Percentiles rank a stretch among this genome's conserved stretches.
These are phyloP conservation scores for Torymus tubicola DNA, from an alignment of 2,888 invertebrate genomes.

Conservation along the genomic window DNA sequence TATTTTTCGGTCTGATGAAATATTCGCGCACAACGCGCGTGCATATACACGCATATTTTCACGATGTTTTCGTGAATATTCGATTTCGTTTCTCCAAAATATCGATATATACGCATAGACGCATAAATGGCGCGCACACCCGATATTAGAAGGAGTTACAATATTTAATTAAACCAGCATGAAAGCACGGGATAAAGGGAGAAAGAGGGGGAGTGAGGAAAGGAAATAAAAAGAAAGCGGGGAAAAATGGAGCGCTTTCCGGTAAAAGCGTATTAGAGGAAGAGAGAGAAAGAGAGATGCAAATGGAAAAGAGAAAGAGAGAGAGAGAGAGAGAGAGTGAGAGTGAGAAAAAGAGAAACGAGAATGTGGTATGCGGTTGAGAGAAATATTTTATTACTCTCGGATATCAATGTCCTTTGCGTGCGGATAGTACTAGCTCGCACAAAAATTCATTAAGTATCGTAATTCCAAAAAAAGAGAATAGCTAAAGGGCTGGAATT, in stretches of 20 bases:
- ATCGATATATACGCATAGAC: too few species aligned
- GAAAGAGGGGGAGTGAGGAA: not conserved
- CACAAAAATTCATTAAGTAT: constrained; percentile 53
- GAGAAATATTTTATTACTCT: constrained; percentile 58
- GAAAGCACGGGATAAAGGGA: too few species aligned
- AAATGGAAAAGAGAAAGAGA: constrained; percentile 7
- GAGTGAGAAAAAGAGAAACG: constrained; percentile 31
- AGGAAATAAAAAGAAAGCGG: not conserved
- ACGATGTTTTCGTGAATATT: constrained; percentile 24
- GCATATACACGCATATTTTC: constrained; percentile 16
- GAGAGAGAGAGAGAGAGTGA: constrained; percentile 33
- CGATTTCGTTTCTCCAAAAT: not conserved
- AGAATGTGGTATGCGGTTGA: constrained; percentile 48
- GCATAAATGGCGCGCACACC: not conserved
- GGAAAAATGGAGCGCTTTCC: not conserved
- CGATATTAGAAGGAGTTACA: not conserved
- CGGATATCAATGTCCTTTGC: constrained; percentile 55
- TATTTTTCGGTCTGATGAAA: constrained; percentile 34
- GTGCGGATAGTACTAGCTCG: constrained; percentile 1
- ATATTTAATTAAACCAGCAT: constrained; percentile 39
- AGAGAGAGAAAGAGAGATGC: not conserved
- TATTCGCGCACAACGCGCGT: constrained; percentile 8
- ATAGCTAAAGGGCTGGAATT: constrained; percentile 35
- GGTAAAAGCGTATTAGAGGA: not conserved
- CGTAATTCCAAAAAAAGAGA: constrained; percentile 36